Conservation (phyloP, 1,140 invertebrate species). For the Phymastichus coffea region DNA sequence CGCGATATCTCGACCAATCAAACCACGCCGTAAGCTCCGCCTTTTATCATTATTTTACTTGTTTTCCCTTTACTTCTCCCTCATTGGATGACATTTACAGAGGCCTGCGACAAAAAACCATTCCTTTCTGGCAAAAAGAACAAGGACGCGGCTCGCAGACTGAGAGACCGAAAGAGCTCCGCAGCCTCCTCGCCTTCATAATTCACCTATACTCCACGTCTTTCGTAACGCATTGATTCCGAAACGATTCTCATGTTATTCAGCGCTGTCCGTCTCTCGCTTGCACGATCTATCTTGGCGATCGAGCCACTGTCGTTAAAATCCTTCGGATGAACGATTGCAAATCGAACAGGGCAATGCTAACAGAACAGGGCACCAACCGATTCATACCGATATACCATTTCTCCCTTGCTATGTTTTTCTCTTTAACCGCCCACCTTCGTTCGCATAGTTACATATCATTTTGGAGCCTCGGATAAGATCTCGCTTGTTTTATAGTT, state of each 20-base stretch:
- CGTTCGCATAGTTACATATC: too few relatives aligned
- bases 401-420: too few relatives aligned
- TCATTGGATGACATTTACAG: slow-evolving; percentile 56
- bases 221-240: slow-evolving; percentile 30
- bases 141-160: too few relatives aligned
- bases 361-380: too few relatives aligned
- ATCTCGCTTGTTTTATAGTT: too few relatives aligned
- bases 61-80: slow-evolving; percentile 57
- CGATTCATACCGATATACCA: too few relatives aligned
- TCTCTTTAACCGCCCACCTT: too few relatives aligned
- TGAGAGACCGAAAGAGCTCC: too few relatives aligned
- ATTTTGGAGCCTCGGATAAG: too few relatives aligned
- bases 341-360: too few relatives aligned
- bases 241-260: not conserved
- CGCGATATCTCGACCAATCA: slow-evolving; percentile 59
- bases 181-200: slow-evolving; percentile 27
- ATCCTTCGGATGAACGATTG: slow-evolving; percentile 13
- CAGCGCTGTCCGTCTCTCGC: not conserved
- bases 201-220: slow-evolving; percentile 31
- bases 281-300: not conserved
- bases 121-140: slow-evolving; percentile 6
- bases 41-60: slow-evolving; percentile 61
- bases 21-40: slow-evolving; percentile 55
- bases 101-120: slow-evolving; percentile 32
- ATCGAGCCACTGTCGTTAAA: slow-evolving; percentile 12